These are phyloP conservation scores for Sula dactylatra DNA, from an alignment of 2,113 vertebrate species.

Conservation along the genomic window DNA sequence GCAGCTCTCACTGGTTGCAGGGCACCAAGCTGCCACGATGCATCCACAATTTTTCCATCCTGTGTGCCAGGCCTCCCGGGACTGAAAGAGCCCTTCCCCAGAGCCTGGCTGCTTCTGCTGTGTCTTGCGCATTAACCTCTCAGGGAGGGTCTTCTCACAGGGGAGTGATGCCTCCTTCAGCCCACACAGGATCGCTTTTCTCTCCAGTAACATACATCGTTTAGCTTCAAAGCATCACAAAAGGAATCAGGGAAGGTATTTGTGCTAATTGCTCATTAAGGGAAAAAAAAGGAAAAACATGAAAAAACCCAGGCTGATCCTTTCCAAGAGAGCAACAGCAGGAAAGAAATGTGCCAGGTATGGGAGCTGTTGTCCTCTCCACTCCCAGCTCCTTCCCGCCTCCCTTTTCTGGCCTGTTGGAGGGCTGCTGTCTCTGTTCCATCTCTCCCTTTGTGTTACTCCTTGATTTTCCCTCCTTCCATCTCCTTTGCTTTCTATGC, in stretches of 20 bases:
- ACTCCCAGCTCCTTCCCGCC: neutral
- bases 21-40: neutral
- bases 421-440: neutral
- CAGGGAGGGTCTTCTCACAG: neutral
- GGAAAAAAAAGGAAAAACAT: neutral
- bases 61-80: accelerated
- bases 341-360: neutral
- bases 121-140: neutral
- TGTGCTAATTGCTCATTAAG: neutral
- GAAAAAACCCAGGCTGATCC: neutral
- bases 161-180: neutral
- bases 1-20: neutral
- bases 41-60: neutral
- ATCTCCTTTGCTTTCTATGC: neutral
- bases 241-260: neutral
- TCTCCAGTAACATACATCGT: neutral
- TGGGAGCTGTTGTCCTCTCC: neutral
- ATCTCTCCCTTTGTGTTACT: neutral
- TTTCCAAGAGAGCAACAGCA: neutral
- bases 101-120: neutral
- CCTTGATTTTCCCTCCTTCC: neutral
- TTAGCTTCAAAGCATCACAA: neutral
- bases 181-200: neutral
- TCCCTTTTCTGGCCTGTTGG: neutral
- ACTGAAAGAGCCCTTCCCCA: neutral